These are phyloP conservation scores for Bellardia pandia DNA, from an alignment of 2,888 invertebrate genomes.

Conservation along the genomic window DNA sequence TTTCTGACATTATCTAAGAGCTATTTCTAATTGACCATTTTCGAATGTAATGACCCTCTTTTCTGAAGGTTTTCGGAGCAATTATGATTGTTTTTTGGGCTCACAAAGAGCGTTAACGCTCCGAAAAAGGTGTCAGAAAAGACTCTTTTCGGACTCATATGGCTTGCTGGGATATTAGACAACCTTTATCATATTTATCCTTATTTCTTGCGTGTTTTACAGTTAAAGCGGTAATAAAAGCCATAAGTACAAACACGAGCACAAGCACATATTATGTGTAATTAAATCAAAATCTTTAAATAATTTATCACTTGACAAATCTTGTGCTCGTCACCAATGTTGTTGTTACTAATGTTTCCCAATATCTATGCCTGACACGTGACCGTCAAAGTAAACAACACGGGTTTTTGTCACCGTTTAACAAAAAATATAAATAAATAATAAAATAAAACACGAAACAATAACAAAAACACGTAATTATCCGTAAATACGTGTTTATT, in stretches of 20 bases:
- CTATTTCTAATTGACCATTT: too few relatives aligned
- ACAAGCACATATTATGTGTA: constrained; percentile 52
- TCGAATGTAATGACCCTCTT: too few relatives aligned
- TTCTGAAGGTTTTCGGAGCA: too few relatives aligned
- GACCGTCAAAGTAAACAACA: constrained; percentile 71
- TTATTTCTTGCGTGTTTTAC: background rate
- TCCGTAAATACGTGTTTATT: constrained; percentile 73
- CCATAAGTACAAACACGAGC: constrained; percentile 47
- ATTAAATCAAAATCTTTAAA: constrained; percentile 69
- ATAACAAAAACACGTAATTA: constrained; percentile 72
- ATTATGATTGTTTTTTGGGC: too few relatives aligned
- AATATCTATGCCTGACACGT: constrained; percentile 67
- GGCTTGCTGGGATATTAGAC: too few relatives aligned
- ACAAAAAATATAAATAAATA: constrained; percentile 33
- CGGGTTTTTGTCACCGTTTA: constrained; percentile 70
- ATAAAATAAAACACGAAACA: constrained; percentile 56
- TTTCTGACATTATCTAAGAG: too few relatives aligned
- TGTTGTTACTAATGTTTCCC: constrained; percentile 51
- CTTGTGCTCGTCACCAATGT: constrained; percentile 38
- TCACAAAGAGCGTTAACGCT: too few relatives aligned
- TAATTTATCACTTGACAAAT: constrained; percentile 69
- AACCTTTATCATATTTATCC: constrained; percentile 37
- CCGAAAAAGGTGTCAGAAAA: too few relatives aligned
- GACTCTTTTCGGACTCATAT: too few relatives aligned
- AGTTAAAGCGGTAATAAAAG: constrained; percentile 30